Percentiles rank a stretch among this genome's conserved stretches.
These are phyloP conservation scores for Drosophila sucinea DNA, from an alignment of 1,140 invertebrate genomes.

Conservation along the genomic window DNA sequence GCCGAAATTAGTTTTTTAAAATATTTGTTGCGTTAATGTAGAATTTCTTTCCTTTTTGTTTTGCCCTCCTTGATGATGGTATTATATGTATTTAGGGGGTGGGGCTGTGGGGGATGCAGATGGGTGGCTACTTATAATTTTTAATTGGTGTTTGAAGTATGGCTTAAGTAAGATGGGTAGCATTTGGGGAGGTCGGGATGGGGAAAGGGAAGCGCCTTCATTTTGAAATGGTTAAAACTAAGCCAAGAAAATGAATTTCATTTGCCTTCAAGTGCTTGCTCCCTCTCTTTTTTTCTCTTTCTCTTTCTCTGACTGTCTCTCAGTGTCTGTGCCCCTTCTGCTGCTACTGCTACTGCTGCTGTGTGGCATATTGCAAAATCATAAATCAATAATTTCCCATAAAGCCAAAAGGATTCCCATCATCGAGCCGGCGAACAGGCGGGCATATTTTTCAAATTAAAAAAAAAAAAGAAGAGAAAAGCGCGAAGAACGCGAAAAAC, in stretches of 20 bases:
- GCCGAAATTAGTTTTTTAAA: no score
- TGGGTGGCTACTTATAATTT: conserved; percentile 66
- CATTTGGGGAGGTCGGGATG: neutral
- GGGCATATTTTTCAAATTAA: conserved; percentile 79
- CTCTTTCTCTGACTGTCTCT: neutral
- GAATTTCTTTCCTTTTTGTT: conserved; percentile 28
- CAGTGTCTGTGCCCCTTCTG: neutral
- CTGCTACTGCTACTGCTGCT: neutral
- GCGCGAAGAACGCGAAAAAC: conserved; percentile 45
- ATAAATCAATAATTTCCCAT: conserved; percentile 76
- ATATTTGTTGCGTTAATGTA: conserved; percentile 48
- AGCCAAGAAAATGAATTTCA: conserved; percentile 5
- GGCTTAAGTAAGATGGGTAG: conserved; percentile 20
- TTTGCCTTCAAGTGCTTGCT: neutral
- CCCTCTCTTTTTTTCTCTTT: neutral
- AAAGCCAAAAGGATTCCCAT: conserved; percentile 48
- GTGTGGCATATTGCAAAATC: conserved; percentile 37
- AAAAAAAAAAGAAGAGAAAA: conserved; percentile 39
- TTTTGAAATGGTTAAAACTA: conserved; percentile 9
- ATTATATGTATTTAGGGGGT: conserved; percentile 43
- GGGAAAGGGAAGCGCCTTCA: neutral
- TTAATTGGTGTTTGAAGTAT: conserved; percentile 79
- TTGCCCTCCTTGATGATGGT: conserved; percentile 54
- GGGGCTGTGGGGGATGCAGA: conserved; percentile 21
- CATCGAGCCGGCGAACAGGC: conserved; percentile 28